Evolutionary conservation across 2,113 vertebrate genomes (phyloP).

Genomic region (Forbesichthys agassizii): DNA sequence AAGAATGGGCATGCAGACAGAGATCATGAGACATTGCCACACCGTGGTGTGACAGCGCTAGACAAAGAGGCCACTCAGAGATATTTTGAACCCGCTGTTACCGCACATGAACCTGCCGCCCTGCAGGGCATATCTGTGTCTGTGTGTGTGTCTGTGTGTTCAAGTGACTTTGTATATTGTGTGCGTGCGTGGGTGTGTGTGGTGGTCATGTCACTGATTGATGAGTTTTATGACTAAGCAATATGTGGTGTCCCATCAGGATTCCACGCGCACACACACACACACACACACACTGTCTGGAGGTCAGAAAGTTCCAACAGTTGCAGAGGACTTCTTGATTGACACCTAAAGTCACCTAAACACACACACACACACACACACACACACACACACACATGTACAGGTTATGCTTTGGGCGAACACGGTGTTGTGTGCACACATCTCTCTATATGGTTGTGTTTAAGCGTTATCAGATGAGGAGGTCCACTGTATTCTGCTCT

Average conservation of each 20-base stretch:
- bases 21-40: not conserved
- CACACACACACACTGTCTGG: too few relatives aligned
- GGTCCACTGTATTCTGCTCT: too few relatives aligned
- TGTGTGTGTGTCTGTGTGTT: constrained; percentile 2
- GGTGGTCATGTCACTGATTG: not conserved
- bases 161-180: not conserved
- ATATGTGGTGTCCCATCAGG: not conserved
- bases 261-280: not conserved
- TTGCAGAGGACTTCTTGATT: too few relatives aligned
- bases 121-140: not conserved
- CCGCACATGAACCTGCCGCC: not conserved
- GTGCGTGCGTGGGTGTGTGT: constrained; percentile 35
- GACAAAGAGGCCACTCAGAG: not conserved
- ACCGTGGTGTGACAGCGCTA: too few relatives aligned
- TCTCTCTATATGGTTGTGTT: too few relatives aligned
- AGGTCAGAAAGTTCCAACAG: too few relatives aligned
- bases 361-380: too few relatives aligned
- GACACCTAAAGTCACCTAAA: too few relatives aligned
- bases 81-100: not conserved
- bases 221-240: not conserved
- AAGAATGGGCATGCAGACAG: not conserved
- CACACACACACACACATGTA: too few relatives aligned
- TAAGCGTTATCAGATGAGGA: too few relatives aligned
- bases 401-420: too few relatives aligned
- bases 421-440: too few relatives aligned